Conservation (phyloP, 1,140 invertebrate genomes). For the Heliconius himera region DNA sequence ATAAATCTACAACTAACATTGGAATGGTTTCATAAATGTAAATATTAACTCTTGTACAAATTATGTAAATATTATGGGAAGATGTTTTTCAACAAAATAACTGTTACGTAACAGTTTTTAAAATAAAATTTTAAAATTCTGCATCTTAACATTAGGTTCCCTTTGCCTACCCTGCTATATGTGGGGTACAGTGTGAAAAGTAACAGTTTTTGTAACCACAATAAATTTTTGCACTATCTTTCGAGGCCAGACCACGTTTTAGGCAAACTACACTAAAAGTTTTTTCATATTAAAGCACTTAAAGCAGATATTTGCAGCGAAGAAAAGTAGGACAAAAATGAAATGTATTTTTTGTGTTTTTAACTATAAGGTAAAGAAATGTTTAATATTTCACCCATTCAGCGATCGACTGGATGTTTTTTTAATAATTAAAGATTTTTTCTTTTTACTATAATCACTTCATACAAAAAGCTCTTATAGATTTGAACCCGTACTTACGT, state of each 20-base stretch:
- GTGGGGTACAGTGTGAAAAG: too few relatives aligned
- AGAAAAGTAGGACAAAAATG: slow-evolving; percentile 27
- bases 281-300: slow-evolving; percentile 28
- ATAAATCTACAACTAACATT: neutral
- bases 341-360: neutral
- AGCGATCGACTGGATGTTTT: neutral
- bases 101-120: too few relatives aligned
- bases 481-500: neutral
- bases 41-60: neutral
- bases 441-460: too few relatives aligned
- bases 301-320: slow-evolving; percentile 22
- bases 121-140: too few relatives aligned
- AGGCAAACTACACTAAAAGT: slow-evolving; percentile 25
- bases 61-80: neutral
- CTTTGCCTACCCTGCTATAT: too few relatives aligned
- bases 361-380: neutral
- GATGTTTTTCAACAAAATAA: neutral
- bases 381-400: neutral
- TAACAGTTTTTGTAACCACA: neutral
- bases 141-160: neutral
- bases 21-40: neutral
- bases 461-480: too few relatives aligned
- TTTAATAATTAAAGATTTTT: too few relatives aligned
- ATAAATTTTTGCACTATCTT: slow-evolving; percentile 17
- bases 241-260: slow-evolving; percentile 20